phyloP scores from a whole-genome alignment of 1,140 invertebrate genomes.

The Camponotus pennsylvanicus region DNA sequence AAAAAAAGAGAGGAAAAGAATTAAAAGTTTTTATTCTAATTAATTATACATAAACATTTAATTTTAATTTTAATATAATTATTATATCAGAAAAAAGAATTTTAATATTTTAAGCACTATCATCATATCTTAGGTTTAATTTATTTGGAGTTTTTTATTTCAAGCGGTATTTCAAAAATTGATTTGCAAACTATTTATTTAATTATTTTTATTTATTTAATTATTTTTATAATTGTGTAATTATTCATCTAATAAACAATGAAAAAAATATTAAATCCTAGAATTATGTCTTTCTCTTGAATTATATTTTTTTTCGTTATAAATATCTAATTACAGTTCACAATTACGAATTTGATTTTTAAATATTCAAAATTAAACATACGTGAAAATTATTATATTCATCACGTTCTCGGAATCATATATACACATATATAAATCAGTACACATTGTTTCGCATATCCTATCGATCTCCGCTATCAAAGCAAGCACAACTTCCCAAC shows the following conservation, averaged over 20 bases:
- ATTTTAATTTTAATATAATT: too few relatives aligned
- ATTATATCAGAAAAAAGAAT: too few relatives aligned
- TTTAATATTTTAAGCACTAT: too few relatives aligned
- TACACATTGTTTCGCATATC: neutral
- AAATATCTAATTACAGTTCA: neutral
- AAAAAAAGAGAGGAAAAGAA: too few relatives aligned
- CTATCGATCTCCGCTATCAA: constrained; percentile 36
- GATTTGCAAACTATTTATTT: too few relatives aligned
- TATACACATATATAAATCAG: neutral
- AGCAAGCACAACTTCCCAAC: constrained; percentile 27
- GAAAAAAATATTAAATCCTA: neutral
- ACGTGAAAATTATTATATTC: neutral
- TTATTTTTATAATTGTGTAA: neutral
- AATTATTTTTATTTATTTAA: too few relatives aligned
- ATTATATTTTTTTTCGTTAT: neutral
- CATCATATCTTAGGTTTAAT: too few relatives aligned
- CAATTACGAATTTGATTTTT: neutral
- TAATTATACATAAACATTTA: too few relatives aligned
- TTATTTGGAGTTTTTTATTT: too few relatives aligned
- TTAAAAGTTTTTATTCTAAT: too few relatives aligned
- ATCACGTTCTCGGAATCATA: neutral
- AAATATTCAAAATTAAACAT: neutral
- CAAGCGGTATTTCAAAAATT: too few relatives aligned
- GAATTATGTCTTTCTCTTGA: neutral
- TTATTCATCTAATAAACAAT: neutral